Base-by-base conservation (phyloP, 2,113 vertebrate genomes). In the Desmodus rotundus region DNA sequence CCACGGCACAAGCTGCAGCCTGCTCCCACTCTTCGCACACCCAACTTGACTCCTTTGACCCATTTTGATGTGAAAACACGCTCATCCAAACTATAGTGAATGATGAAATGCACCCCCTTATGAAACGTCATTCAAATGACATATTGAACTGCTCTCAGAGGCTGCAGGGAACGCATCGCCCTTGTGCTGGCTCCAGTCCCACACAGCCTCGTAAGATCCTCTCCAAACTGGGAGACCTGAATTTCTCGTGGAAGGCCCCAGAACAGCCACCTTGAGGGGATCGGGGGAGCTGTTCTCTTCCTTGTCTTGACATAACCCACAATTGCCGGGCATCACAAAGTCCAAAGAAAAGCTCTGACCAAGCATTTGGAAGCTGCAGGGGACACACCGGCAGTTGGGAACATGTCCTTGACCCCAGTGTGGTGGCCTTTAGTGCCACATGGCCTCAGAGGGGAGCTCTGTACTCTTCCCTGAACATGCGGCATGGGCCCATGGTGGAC, bases 141-240 rank as follows among this genome's bases (percentile, higher is more conserved):
- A 61, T 65, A 36, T 26, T 74, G 45, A 83, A 47, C 58, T 45
- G 14, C 3, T 67, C 10, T 61, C 28, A 45, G 84, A 56, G 36
- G 20, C 41, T n/a, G 3, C 9, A 36, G 7, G 26, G 20, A 5
- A 74, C 38, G 11, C 1, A 0, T 1, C 8, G 26, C 16, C 36
- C 4, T 68, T 4, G 4, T 54, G 1, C 17, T 70, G 13, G 38
- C 16, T 81, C 45, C 17, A 31, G 33, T 7, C 3, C 26, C 28
- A n/a, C n/a, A 70, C 52, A 80, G 31, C 80, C 56, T 56, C 38
- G 19, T 82, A 81, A 87, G 31, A 31, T 26, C 10, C 22, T 84
- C 63, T 94, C 58, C 70, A 65, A 50, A 38, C 26, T 43, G 45
- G 70, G 56, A 80, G 63, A 31, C 61, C 28, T 31, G 61, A 28